Evolutionary conservation across 2,113 vertebrate genomes (phyloP), one percentile per base, ranked within the genome.

Genomic region (Orientallactaga bullata): DNA sequence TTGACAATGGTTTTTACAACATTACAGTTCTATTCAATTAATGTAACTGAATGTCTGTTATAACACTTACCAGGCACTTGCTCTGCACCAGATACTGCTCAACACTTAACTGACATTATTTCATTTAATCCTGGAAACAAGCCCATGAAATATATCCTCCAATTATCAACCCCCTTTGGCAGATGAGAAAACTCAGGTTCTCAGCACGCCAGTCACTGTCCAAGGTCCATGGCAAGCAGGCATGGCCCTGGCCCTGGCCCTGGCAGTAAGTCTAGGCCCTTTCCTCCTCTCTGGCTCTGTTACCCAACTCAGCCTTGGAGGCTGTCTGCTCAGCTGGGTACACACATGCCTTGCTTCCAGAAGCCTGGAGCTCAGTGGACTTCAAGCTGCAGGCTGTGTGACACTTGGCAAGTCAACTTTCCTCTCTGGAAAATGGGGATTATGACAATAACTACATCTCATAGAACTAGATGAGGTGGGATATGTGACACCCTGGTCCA

Each of bases 21-120:
- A 85, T 83, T 95, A 74, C n/a, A 90, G 86, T 77, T 93, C 85
- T 80, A 96, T 88, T 94, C 42, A 95, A 97, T 97, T 97, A 96
- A 81, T 73, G 9, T 95, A 95, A 96, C 39, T 93, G 88, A 85
- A 92, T 81, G 77, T 74, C 94, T 91, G 60, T 91, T 91, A 58
- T 37, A 85, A 61, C 69, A 88, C 81, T 94, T 95, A 81, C 84
- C 85, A 95, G 95, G 78, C 92, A 93, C 63, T 97, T 90, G 66
- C 61, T 82, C 55, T 66, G 85, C 37, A 72, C 88, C 92, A 96
- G 95, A 91, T 93, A 79, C 51, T 23, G 63, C 78, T 97, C 65
- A 82, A 82, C 83, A 96, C 83, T 94, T 96, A 89, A 85, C 23
- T 93, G 77, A 85, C 74, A 93, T 91, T 76, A 89, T 86, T 96